A percentile compares a stretch with the other conserved stretches of the same genome.
Conservation (phyloP, 2,113 vertebrate genomes). For the Anhinga rufa region DNA sequence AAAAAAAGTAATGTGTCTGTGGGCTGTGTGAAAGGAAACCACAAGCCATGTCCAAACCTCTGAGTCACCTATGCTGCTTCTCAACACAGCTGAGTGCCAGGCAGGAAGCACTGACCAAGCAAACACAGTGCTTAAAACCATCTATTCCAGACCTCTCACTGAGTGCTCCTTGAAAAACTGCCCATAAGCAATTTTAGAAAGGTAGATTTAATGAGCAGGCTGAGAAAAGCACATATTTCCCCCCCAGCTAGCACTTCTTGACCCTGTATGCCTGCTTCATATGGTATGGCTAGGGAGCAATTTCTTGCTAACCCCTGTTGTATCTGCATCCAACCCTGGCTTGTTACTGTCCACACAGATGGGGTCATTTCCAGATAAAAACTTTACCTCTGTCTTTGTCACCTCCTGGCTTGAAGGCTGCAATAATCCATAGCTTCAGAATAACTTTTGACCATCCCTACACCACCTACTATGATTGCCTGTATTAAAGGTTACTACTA, state of each 20-base stretch:
- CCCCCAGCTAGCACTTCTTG: rapidly evolving
- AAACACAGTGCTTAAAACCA: neutral
- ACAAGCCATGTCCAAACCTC: neutral
- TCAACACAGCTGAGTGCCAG: neutral
- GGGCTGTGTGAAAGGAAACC: neutral
- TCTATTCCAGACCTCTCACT: neutral
- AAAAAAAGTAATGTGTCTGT: neutral
- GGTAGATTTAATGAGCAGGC: neutral
- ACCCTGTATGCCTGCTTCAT: neutral
- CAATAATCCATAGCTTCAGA: neutral
- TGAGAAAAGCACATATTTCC: neutral
- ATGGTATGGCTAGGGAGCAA: neutral
- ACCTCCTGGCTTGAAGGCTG: neutral
- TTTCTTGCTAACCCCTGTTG: neutral
- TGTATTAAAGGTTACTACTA: neutral
- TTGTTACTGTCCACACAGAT: neutral
- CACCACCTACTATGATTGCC: neutral
- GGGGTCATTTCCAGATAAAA: neutral
- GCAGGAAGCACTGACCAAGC: neutral
- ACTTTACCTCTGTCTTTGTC: neutral
- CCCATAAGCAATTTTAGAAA: neutral
- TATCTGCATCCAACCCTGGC: neutral
- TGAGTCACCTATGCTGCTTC: neutral
- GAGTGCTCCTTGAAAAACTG: neutral
- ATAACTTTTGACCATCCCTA: neutral